Conservation (phyloP, 2,113 vertebrate species). For the Chitala chitala region DNA sequence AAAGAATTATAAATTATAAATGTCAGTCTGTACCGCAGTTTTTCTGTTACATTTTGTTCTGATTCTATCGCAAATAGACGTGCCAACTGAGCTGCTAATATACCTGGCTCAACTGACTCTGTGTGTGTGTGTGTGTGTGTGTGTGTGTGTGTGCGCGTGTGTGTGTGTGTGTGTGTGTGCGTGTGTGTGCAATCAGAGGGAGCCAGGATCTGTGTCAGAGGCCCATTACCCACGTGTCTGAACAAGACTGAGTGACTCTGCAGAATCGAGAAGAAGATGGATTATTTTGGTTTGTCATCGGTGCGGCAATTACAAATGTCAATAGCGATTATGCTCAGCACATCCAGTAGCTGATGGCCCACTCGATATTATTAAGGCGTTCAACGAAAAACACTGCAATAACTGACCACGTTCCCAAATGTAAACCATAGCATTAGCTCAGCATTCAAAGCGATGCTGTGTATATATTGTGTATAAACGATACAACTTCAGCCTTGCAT, state of each 20-base stretch:
- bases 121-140: not conserved
- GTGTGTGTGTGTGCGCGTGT: not conserved
- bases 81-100: not conserved
- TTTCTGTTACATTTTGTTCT: not conserved
- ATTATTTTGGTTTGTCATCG: slow-evolving; percentile 44
- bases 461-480: too few species aligned
- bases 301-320: slow-evolving; percentile 49
- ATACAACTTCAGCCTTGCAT: too few species aligned
- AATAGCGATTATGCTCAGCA: slow-evolving; percentile 39
- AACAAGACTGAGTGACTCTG: slow-evolving; percentile 36
- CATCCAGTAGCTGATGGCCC: slow-evolving; percentile 15
- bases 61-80: not conserved
- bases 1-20: not conserved
- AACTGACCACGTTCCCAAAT: not conserved
- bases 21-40: not conserved
- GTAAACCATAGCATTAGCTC: not conserved
- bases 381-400: not conserved
- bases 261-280: slow-evolving; percentile 42
- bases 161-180: not conserved
- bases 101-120: not conserved
- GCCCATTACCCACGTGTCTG: not conserved
- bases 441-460: too few species aligned
- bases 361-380: not conserved
- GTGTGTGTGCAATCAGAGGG: not conserved
- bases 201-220: not conserved